Conservation (phyloP, 2,113 vertebrate genomes). For the Rhabdornis inornatus region DNA sequence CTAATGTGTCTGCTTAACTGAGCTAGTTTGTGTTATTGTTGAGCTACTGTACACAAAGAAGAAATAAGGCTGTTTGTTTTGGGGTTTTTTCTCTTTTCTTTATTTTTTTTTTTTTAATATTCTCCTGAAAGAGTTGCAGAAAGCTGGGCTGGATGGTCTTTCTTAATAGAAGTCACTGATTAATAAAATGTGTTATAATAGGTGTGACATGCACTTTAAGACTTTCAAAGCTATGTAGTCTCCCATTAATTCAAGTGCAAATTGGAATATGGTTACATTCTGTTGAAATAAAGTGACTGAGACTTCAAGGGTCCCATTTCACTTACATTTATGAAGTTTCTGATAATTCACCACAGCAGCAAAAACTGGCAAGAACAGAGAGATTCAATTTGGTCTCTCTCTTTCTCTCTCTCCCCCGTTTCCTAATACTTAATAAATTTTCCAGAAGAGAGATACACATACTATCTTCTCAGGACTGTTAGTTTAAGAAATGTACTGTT, state of each 20-base stretch:
- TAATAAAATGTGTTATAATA: conserved; percentile 60
- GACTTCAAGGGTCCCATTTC: conserved; percentile 56
- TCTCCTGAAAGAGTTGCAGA: conserved; percentile 32
- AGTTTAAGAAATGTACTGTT: conserved; percentile 38
- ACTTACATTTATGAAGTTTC: conserved; percentile 29
- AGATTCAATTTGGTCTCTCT: conserved; percentile 46
- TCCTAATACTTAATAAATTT: conserved; percentile 22
- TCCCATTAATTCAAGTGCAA: conserved; percentile 43
- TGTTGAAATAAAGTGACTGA: conserved; percentile 40
- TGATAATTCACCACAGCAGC: conserved; percentile 34
- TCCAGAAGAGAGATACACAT: background rate
- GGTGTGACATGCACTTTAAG: conserved; percentile 49
- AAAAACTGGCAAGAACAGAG: conserved; percentile 45
- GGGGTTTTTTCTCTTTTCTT: rapidly evolving
- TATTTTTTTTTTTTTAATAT: background rate
- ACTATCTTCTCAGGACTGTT: background rate
- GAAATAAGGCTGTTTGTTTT: background rate
- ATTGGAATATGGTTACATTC: conserved; percentile 53
- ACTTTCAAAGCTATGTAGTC: conserved; percentile 46
- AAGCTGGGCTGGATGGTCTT: background rate
- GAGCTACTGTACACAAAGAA: background rate
- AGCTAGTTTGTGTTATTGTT: background rate
- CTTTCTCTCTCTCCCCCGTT: background rate
- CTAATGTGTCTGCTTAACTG: background rate
- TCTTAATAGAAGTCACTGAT: conserved; percentile 38